Base-by-base conservation (phyloP, 2,797 vertebrate genomes). In the Etheostoma perlongum region DNA sequence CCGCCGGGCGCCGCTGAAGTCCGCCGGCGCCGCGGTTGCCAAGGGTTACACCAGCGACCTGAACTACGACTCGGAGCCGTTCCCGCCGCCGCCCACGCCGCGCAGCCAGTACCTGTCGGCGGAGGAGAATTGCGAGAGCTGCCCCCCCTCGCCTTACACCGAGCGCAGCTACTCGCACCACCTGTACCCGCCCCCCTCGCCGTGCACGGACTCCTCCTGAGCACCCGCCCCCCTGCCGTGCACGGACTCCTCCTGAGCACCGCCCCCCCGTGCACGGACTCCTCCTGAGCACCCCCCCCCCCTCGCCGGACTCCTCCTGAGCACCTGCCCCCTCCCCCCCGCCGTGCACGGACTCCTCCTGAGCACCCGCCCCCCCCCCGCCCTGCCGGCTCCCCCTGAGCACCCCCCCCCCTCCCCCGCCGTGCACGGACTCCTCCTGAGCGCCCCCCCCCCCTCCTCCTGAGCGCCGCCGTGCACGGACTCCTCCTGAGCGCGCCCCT, bases 161-260 rank as follows among this genome's bases (percentile, higher is more conserved):
- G 98, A 99, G 87, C 95, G 97, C 76, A 99, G 97, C 93, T 99
- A 99, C 94, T 97, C 97, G 0, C 97, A 99, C 84, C 98, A 99
- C 79, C 97, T 99, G n/a, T 99, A 99, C 89, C 98, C 98, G 0
- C 98, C 97, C 0, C 98, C 98, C 0, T 99, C 98, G 0, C 98
- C 98, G 67, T 98, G 98, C 91, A 99, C 98, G 0, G 97, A 99
- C 96, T 99, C 98, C 51, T 98, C 97, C 16, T 99, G 97, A 99
- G 96, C 93, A 23, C 21, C 21, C 1, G 21, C 27, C 84, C 78
- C 87, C 0, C 94, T 66, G 86, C 21, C 21, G 21, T 23, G 21
- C 21, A 23, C 21, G 21, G 21, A 23, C 21, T 23, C 21, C 21
- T 23, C 21, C 21, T 23, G 21, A 23, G 21, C 21, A 23, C 21